Evolutionary conservation across 2,113 vertebrate genomes (phyloP).

Genomic region (Planiliza haematocheilus): DNA sequence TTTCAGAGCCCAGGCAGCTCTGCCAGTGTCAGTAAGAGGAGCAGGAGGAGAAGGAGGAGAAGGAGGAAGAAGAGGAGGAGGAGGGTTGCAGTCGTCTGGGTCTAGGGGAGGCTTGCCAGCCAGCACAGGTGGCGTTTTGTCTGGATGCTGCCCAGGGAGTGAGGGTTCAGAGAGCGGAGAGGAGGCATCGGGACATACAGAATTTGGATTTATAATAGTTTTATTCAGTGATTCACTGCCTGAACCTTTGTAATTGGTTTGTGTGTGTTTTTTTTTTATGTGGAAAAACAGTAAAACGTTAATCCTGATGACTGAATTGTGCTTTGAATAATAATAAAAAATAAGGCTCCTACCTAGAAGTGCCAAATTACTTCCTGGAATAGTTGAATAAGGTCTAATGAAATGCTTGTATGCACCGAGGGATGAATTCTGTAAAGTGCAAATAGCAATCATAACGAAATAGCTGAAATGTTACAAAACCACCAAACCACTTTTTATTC

Average conservation of each 20-base stretch:
- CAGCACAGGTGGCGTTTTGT: constrained; percentile 75
- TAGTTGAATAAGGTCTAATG: constrained; percentile 45
- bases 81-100: constrained; percentile 61
- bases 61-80: constrained; percentile 41
- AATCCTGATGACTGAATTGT: constrained; percentile 35
- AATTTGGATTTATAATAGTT: constrained; percentile 59
- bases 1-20: constrained; percentile 60
- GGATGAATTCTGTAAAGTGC: constrained; percentile 35
- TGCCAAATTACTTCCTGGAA: constrained; percentile 49
- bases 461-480: constrained; percentile 2
- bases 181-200: constrained; percentile 26
- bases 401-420: constrained; percentile 43
- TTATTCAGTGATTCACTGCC: constrained; percentile 41
- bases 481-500: constrained; percentile 41
- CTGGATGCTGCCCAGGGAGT: constrained; percentile 63
- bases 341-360: constrained; percentile 18
- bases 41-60: constrained; percentile 22
- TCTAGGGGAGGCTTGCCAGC: constrained; percentile 56
- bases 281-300: constrained; percentile 39
- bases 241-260: constrained; percentile 59
- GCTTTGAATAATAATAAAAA: constrained; percentile 48
- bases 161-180: constrained; percentile 34
- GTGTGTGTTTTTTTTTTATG: constrained; percentile 18
- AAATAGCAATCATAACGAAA: constrained; percentile 27
- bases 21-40: constrained; percentile 57